Conservation (phyloP, 2,113 vertebrate genomes). For the Austrofundulus limnaeus region DNA sequence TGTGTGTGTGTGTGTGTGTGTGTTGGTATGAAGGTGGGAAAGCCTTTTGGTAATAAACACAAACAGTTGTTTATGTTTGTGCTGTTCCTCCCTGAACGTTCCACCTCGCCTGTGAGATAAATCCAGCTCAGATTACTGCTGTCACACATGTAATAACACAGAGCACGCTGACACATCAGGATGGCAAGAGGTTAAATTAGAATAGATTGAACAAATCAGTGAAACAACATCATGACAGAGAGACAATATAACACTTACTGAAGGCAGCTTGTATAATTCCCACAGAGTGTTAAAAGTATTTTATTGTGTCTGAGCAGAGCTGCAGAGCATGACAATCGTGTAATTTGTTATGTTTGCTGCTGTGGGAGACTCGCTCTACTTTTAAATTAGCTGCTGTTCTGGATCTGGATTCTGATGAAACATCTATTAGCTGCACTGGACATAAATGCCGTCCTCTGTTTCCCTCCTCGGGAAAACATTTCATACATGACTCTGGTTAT, state of each 20-base stretch:
- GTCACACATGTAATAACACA: slow-evolving; percentile 6
- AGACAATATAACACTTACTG: slow-evolving; percentile 11
- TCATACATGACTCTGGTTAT: slow-evolving; percentile 14
- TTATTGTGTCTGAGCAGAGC: slow-evolving; percentile 6
- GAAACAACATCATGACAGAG: slow-evolving; percentile 12
- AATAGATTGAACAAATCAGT: slow-evolving; percentile 5
- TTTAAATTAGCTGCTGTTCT: slow-evolving; percentile 26
- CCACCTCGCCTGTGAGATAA: slow-evolving; percentile 23
- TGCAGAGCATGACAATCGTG: neutral
- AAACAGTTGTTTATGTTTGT: slow-evolving; percentile 19
- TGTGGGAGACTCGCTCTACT: slow-evolving; percentile 2
- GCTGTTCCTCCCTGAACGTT: slow-evolving; percentile 16
- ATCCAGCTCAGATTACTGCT: neutral
- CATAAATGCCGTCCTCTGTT: slow-evolving; percentile 5
- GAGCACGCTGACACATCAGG: neutral
- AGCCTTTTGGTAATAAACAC: slow-evolving; percentile 22
- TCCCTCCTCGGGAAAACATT: slow-evolving; percentile 22
- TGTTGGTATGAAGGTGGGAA: slow-evolving; percentile 2
- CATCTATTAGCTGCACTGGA: slow-evolving; percentile 21
- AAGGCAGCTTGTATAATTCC: slow-evolving; percentile 12
- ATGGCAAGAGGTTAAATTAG: slow-evolving; percentile 18
- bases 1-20: neutral
- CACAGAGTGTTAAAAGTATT: neutral
- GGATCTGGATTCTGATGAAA: slow-evolving; percentile 18
- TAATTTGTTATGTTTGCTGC: slow-evolving; percentile 9